Base-by-base conservation (phyloP, 2,888 invertebrate genomes). In the Dasypogon diadema region DNA sequence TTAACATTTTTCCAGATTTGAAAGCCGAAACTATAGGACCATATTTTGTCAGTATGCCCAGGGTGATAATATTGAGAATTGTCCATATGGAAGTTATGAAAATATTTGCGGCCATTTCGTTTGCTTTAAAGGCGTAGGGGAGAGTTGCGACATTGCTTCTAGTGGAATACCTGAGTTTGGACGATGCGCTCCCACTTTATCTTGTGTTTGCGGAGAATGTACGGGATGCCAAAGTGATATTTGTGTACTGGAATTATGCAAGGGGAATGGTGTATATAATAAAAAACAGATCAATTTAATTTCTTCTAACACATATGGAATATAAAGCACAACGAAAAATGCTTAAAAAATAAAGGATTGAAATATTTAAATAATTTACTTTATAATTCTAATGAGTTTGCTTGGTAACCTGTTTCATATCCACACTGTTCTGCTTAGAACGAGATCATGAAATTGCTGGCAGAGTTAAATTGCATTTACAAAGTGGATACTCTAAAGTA, bases 161-260 rank as follows among this genome's bases (percentile, higher is more conserved):
- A 37, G 24, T 42, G 56, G 22, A 5, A 18, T 56, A 8, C 56
- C 46, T 22, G n/a, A 24, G 10, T 26, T 34, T 16, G 73, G 73
- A 24, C 37, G 26, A 10, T 73, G 73, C 22, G 56, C 37, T 1
- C 42, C 56, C 24, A 24, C 18, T 26, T 56, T 73, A 56, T n/a
- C 37, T 8, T 73, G 73, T 24, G 16, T 73, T 14, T 73, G 73
- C 16, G 73, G 56, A 24, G 42, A 73, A 37, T 73, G 73, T 26
- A 37, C 72, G 22, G 72, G 72, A 6, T 73, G 73, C 24, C 42
- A 24, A 24, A 46, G 54, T 24, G 37, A 56, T 8, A 14, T 24
- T 24, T 73, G 73, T 6, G 10, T 37, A 22, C 16, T 46, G 14
- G 72, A 72, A 24, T 63, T 63, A 24, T 70, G 70, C 30, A 34